Percentiles rank a stretch among this genome's conserved stretches.
phyloP scores from a whole-genome alignment of 2,113 vertebrate species.

The Etheostoma cragini region DNA sequence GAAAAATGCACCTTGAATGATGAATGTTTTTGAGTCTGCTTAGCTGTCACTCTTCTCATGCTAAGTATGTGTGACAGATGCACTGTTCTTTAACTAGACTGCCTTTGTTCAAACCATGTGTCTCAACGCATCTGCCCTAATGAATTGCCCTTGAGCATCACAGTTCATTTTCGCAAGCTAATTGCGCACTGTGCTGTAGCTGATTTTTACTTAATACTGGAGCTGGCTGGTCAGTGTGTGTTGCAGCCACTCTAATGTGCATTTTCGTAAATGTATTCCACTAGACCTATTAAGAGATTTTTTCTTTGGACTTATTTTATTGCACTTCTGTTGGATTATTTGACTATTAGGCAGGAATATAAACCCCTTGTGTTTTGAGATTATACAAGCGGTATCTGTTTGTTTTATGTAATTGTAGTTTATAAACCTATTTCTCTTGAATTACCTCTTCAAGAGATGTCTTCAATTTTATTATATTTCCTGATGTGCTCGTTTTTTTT shows the following conservation, averaged over 20 bases:
- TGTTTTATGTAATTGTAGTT: not conserved
- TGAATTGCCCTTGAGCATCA: conserved; percentile 7
- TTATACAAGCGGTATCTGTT: not conserved
- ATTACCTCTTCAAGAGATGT: not conserved
- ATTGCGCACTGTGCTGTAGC: not conserved
- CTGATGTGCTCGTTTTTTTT: not conserved
- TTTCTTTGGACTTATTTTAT: not conserved
- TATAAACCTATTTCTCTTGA: not conserved
- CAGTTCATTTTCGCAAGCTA: not conserved
- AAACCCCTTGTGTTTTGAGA: not conserved
- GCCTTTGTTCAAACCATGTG: not conserved
- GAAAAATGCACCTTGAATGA: conserved; percentile 2
- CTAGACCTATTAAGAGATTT: conserved; percentile 12
- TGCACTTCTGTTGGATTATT: not conserved
- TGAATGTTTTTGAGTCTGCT: not conserved
- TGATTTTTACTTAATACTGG: not conserved
- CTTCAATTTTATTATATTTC: not conserved
- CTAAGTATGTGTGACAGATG: not conserved
- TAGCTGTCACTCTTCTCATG: not conserved
- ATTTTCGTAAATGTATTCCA: conserved; percentile 8
- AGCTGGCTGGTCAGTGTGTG: not conserved
- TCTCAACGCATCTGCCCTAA: not conserved
- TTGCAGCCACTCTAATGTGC: not conserved
- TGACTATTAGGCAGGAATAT: conserved; percentile 3
- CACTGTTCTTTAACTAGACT: not conserved